Base-by-base conservation (phyloP, 1,140 invertebrate species). In the Brachionus koreanus region DNA sequence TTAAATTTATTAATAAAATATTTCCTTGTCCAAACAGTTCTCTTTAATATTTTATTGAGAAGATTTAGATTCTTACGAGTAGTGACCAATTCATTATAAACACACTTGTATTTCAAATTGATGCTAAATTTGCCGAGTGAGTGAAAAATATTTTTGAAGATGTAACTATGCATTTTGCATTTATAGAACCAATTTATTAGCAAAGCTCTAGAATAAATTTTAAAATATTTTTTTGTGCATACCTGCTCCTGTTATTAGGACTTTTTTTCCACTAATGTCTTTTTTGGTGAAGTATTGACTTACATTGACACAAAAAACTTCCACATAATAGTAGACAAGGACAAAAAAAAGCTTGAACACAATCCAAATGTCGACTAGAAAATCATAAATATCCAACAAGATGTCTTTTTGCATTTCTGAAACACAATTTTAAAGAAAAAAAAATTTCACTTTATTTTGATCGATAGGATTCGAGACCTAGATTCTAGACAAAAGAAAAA, bases 161-260 rank as follows among this genome's bases (percentile, higher is more conserved):
- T n/a, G n/a, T n/a, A 16, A 6, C 29, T 13, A 29, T 35, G 13
- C 9, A n/a, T n/a, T n/a, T n/a, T n/a, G n/a, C n/a, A n/a, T n/a
- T n/a, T n/a, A n/a, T n/a, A n/a, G n/a, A n/a, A n/a, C n/a, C n/a
- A n/a, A n/a, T n/a, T n/a, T n/a, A n/a, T n/a, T n/a, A n/a, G n/a
- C n/a, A n/a, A n/a, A n/a, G n/a, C n/a, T n/a, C n/a, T n/a, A n/a
- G n/a, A n/a, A n/a, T n/a, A n/a, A n/a, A n/a, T n/a, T n/a, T n/a
- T n/a, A n/a, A n/a, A n/a, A n/a, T n/a, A n/a, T n/a, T n/a, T n/a
- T n/a, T 7, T 16, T 19, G 7, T 35, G 33, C 25, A 19, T 29
- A 74, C 69, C 69, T 46, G 69, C 69, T 35, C 69, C 69, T 10
- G 69, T 74, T 13, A 74, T 74, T 9, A 74, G 19, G 10, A 74